Percentiles rank a stretch among this genome's conserved stretches.
Conservation (phyloP, 2,113 vertebrate genomes). For the Nipponia nippon region DNA sequence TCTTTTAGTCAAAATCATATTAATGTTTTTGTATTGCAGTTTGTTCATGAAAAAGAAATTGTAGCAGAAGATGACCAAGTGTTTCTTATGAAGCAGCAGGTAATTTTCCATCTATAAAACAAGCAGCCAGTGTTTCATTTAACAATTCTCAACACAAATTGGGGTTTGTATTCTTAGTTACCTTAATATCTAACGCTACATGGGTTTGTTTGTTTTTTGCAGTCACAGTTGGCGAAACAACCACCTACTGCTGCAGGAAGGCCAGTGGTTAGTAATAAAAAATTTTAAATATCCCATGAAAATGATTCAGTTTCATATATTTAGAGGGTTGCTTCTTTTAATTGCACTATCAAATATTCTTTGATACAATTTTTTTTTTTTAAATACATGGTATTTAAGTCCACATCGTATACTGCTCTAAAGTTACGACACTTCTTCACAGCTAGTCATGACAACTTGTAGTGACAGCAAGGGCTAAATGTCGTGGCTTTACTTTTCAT, state of each 20-base stretch:
- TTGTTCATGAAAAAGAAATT: conserved; percentile 98
- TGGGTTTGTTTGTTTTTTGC: conserved; percentile 55
- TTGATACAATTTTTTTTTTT: not conserved
- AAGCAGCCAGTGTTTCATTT: not conserved
- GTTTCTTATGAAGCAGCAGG: conserved; percentile 97
- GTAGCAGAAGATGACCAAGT: conserved; percentile 98
- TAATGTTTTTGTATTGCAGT: conserved; percentile 75
- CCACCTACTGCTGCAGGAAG: conserved; percentile 89
- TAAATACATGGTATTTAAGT: not conserved
- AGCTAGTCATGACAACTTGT: not conserved
- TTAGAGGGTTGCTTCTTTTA: not conserved
- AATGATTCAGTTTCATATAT: not conserved
- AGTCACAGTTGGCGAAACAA: conserved; percentile 94
- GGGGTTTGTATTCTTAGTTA: not conserved
- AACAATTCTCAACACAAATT: not conserved
- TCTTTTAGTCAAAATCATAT: not conserved
- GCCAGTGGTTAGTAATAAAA: conserved; percentile 87
- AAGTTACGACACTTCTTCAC: not conserved
- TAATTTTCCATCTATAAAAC: conserved; percentile 53
- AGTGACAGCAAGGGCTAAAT: not conserved
- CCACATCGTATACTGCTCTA: not conserved
- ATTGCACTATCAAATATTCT: not conserved
- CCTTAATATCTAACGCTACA: not conserved
- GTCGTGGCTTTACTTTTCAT: not conserved
- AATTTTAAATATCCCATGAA: not conserved